Base-by-base conservation (phyloP, 2,113 vertebrate species). In the Daphoenositta chrysoptera region DNA sequence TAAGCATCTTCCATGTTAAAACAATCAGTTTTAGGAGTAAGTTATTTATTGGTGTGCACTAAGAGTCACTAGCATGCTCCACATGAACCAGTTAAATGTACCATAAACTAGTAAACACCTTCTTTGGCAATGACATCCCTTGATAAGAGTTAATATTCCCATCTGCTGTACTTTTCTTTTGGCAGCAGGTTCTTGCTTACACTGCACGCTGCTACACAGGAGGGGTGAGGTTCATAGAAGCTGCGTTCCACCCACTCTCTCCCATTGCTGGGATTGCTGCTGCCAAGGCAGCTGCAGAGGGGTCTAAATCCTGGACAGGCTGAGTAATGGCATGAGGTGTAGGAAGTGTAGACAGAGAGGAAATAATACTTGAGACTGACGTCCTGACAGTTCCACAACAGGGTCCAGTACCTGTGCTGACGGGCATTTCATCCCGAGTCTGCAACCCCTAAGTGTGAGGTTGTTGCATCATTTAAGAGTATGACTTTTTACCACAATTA, bases 381-480 rank as follows among this genome's bases (percentile, higher is more conserved):
- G 53, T 68, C 47, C 5, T 57, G 9, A 33, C 26, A 26, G 26
- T 64, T 87, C 27, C 33, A 72, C 54, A 50, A 10, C 1, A 1
- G 24, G 56, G 33, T 10, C 15, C n/a, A 23, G 28, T 51, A 44
- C 4, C 5, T 2, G 1, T 40, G 10, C 15, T 84, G 56, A 31
- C 22, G 8, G 3, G 3, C 50, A 20, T 58, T 83, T 83, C 37
- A 71, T 76, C 15, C 10, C 7, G 27, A 76, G 40, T 10, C 27
- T 69, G 24, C 15, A 72, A 20, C 13, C 10, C 1, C 0, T 26
- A n/a, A 37, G 7, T 33, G 15, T 23, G 12, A n/a, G n/a, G n/a
- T n/a, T n/a, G n/a, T n/a, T n/a, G n/a, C n/a, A n/a, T n/a, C n/a
- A n/a, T n/a, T n/a, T n/a, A n/a, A n/a, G n/a, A n/a, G n/a, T n/a